Evolutionary conservation across 2,797 vertebrate genomes (phyloP), one percentile per base, ranked within the genome.

Genomic region (Microchirus variegatus): DNA sequence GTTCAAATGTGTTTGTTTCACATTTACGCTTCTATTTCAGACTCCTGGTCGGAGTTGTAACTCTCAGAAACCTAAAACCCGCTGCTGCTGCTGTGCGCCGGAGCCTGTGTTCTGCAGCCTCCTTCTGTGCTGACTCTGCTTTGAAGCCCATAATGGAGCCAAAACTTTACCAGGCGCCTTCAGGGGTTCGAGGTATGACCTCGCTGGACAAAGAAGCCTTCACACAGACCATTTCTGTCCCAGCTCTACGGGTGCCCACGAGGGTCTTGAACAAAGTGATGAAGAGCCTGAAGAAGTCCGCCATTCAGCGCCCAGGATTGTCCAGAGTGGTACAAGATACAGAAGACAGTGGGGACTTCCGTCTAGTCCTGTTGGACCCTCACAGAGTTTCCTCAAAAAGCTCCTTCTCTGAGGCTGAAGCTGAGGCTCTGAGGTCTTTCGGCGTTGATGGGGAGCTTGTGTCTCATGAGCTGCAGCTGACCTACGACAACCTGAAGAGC

Each of bases 401-500:
- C 63, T 95, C 92, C 7, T 88, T 99, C 76, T 92, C 89, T 35
- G 90, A 93, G 19, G 57, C 76, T 0, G 95, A 98, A 66, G 87
- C 85, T 0, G 82, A 90, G 76, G 85, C 89, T 16, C 87, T 99
- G 71, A 89, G 90, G 40, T 83, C 93, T 1, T 90, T 95, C 26
- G 58, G 63, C 8, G 88, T 98, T 11, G 13, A 7, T 5, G 82
- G 92, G 12, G 93, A 95, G 73, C 86, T 98, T 55, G 87, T 66
- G 53, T 46, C 66, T 55, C 91, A 95, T 10, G 89, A 93, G 47
- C 83, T 98, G 74, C 90, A 79, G 44, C 87, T 99, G 76, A 95
- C 93, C 37, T 99, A 99, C 0, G 93, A 97, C 65, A 95, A 97
- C 73, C 95, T 99, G 88, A 99, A 95, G 85, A 90, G 85, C 0